phyloP scores from a whole-genome alignment of 2,797 vertebrate species.

The Gambelia wislizenii region DNA sequence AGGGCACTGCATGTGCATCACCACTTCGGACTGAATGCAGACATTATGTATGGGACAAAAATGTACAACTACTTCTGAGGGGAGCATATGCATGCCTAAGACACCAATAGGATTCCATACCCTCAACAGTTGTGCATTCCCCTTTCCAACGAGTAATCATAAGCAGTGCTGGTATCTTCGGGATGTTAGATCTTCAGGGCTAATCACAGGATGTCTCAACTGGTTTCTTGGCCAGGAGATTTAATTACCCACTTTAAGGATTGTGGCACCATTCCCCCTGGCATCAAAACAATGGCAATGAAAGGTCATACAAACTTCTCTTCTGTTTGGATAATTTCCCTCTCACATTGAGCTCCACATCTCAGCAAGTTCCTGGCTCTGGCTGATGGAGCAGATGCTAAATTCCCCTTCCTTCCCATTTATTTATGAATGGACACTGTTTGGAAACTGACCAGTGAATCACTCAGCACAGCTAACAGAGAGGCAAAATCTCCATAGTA shows the following conservation, averaged over 20 bases:
- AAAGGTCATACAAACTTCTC: too few species aligned
- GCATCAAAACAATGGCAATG: background rate
- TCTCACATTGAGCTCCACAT: fast-evolving
- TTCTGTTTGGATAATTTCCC: fast-evolving
- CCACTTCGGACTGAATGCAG: background rate
- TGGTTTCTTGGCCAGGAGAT: background rate
- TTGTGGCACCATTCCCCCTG: background rate
- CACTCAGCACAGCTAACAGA: background rate
- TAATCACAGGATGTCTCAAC: background rate
- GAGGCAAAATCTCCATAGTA: fast-evolving
- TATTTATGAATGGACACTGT: background rate
- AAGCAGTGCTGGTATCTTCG: background rate
- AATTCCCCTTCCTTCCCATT: background rate
- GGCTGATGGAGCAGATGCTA: background rate
- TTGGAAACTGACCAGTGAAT: background rate
- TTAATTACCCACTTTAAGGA: background rate
- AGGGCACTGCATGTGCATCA: background rate
- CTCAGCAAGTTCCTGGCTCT: background rate
- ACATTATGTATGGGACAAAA: too few species aligned
- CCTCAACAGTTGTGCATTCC: background rate
- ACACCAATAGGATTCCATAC: background rate
- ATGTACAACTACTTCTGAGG: too few species aligned
- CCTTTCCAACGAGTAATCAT: background rate
- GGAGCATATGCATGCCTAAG: too few species aligned
- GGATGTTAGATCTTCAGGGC: background rate